A percentile compares a stretch with the other conserved stretches of the same genome.
Evolutionary conservation across 2,797 vertebrate species (phyloP).

Genomic region (Borostomias antarcticus): DNA sequence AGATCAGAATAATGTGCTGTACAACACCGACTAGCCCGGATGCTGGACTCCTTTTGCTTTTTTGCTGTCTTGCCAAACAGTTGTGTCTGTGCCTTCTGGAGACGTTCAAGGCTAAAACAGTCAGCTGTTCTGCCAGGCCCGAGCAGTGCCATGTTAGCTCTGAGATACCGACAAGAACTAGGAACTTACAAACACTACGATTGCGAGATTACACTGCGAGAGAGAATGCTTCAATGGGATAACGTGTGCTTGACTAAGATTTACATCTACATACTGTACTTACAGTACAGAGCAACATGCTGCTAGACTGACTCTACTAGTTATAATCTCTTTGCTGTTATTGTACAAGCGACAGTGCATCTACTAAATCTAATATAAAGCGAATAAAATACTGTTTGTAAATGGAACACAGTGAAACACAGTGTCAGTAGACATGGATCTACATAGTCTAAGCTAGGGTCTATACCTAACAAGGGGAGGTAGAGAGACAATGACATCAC

Average conservation of each 20-base stretch:
- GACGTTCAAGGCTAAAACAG: background rate
- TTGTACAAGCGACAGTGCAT: slow-evolving; percentile 17
- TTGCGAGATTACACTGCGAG: background rate
- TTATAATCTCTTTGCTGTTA: slow-evolving; percentile 1
- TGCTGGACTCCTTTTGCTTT: background rate
- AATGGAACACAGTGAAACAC: slow-evolving; percentile 36
- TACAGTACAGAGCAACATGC: background rate
- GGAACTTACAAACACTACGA: background rate
- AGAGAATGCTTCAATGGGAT: background rate
- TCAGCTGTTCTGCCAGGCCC: no score
- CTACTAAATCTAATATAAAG: slow-evolving; percentile 1
- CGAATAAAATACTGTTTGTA: slow-evolving; percentile 29
- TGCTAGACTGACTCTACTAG: background rate
- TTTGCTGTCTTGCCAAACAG: background rate
- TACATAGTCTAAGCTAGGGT: slow-evolving; percentile 23
- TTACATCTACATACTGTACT: background rate
- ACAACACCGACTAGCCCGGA: background rate
- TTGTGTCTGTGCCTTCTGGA: background rate
- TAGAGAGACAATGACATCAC: slow-evolving; percentile 36
- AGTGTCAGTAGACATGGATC: slow-evolving; percentile 48
- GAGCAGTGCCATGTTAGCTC: background rate
- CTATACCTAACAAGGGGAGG: slow-evolving; percentile 31
- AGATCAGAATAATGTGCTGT: background rate
- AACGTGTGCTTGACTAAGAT: background rate
- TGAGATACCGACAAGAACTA: no score